phyloP scores from a whole-genome alignment of 2,113 vertebrate species.

The Ptychochromis oligacanthus region DNA sequence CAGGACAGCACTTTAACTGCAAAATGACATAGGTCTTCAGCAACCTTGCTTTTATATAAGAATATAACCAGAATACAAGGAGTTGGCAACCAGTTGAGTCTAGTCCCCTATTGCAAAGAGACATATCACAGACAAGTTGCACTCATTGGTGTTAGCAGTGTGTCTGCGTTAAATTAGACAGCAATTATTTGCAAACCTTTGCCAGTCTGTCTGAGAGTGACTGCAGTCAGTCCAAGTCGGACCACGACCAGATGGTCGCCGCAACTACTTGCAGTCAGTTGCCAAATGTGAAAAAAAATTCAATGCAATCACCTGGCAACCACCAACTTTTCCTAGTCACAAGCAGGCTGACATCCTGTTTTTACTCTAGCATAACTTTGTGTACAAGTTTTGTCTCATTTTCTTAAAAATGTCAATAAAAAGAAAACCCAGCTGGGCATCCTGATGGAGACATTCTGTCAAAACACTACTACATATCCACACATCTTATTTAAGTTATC shows the following conservation, averaged over 20 bases:
- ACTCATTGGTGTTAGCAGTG: fast-evolving
- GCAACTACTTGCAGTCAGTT: background rate
- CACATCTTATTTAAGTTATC: background rate
- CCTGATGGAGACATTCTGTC: background rate
- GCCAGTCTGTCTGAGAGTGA: background rate
- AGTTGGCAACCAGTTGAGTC: no score
- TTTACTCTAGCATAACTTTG: fast-evolving
- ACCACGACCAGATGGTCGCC: background rate
- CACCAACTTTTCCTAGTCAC: background rate
- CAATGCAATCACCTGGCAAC: background rate
- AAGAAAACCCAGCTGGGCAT: background rate
- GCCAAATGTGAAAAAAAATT: background rate
- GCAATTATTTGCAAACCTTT: background rate
- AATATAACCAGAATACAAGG: no score
- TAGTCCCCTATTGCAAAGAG: background rate
- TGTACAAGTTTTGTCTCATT: no score
- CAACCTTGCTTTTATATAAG: no score
- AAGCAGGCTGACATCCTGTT: background rate
- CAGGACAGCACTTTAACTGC: no score
- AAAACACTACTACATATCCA: background rate
- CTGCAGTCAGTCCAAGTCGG: background rate
- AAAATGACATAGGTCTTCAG: no score
- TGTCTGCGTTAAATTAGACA: background rate
- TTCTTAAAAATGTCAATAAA: background rate
- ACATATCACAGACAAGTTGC: background rate